A percentile compares a stretch with the other conserved stretches of the same genome.
Evolutionary conservation across 2,888 invertebrate species (phyloP).

Genomic region (Marronus borbonicus): DNA sequence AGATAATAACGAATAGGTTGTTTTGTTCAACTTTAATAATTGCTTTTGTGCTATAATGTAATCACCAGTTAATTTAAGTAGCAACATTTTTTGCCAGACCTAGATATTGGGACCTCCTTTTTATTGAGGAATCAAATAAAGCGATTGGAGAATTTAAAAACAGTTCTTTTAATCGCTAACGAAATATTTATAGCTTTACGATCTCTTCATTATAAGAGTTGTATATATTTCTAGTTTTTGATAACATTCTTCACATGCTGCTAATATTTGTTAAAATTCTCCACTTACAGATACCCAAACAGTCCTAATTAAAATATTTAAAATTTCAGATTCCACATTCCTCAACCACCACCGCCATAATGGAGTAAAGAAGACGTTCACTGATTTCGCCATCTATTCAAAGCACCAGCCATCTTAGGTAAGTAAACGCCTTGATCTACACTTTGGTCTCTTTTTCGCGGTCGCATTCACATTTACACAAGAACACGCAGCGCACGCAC

Average conservation of each 20-base stretch:
- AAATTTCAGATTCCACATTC: constrained; percentile 60
- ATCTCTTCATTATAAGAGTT: too few relatives aligned
- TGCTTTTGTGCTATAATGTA: too few relatives aligned
- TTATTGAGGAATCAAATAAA: too few relatives aligned
- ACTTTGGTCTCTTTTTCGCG: constrained; percentile 58
- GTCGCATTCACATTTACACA: constrained; percentile 54
- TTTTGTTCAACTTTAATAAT: too few relatives aligned
- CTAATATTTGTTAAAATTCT: neutral
- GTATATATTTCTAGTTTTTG: neutral
- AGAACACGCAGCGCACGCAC: constrained; percentile 31
- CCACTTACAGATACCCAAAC: too few relatives aligned
- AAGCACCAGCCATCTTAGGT: constrained; percentile 67
- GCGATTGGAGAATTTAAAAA: too few relatives aligned
- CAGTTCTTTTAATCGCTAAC: too few relatives aligned
- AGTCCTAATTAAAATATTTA: constrained; percentile 51
- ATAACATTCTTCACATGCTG: constrained; percentile 3
- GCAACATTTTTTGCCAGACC: too few relatives aligned
- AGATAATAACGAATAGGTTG: too few relatives aligned
- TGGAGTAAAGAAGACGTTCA: constrained; percentile 66
- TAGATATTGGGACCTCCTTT: too few relatives aligned
- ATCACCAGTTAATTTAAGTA: too few relatives aligned
- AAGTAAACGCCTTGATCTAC: constrained; percentile 63
- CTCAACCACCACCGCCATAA: constrained; percentile 55
- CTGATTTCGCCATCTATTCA: constrained; percentile 65
- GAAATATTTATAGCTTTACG: too few relatives aligned